Evolutionary conservation across 1,140 invertebrate species (phyloP).

Genomic region (Drosophila funebris): DNA sequence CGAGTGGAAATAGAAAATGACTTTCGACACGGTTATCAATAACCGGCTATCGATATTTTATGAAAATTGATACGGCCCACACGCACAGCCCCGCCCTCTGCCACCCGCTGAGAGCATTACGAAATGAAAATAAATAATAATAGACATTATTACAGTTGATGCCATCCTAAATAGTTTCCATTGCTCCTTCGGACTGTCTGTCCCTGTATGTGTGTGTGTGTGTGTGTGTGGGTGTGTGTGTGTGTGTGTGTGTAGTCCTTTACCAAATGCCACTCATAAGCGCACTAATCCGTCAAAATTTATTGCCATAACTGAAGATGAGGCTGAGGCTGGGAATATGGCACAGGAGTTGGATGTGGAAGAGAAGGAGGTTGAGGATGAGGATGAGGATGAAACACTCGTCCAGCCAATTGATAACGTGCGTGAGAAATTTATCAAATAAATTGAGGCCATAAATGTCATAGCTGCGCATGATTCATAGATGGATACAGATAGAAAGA

Average conservation of each 20-base stretch:
- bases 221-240: too few species aligned
- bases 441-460: slow-evolving; percentile 81
- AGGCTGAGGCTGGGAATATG: background rate
- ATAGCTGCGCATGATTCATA: slow-evolving; percentile 76
- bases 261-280: slow-evolving; percentile 68
- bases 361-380: slow-evolving; percentile 5
- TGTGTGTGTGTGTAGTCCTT: slow-evolving; percentile 38
- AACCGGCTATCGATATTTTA: slow-evolving; percentile 79
- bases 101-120: slow-evolving; percentile 20
- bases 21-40: slow-evolving; percentile 79
- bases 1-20: slow-evolving; percentile 65
- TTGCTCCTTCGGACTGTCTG: slow-evolving; percentile 1
- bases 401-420: slow-evolving; percentile 75
- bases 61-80: slow-evolving; percentile 76
- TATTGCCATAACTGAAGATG: slow-evolving; percentile 64
- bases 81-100: background rate
- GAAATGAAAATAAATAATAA: slow-evolving; percentile 81
- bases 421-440: slow-evolving; percentile 82
- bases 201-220: too few species aligned
- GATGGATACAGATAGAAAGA: slow-evolving; percentile 20
- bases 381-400: slow-evolving; percentile 7
- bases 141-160: slow-evolving; percentile 78
- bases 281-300: slow-evolving; percentile 82
- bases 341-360: background rate
- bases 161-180: slow-evolving; percentile 68